Evolutionary conservation across 2,888 invertebrate genomes (phyloP).

Genomic region (Slavum lentiscoides): DNA sequence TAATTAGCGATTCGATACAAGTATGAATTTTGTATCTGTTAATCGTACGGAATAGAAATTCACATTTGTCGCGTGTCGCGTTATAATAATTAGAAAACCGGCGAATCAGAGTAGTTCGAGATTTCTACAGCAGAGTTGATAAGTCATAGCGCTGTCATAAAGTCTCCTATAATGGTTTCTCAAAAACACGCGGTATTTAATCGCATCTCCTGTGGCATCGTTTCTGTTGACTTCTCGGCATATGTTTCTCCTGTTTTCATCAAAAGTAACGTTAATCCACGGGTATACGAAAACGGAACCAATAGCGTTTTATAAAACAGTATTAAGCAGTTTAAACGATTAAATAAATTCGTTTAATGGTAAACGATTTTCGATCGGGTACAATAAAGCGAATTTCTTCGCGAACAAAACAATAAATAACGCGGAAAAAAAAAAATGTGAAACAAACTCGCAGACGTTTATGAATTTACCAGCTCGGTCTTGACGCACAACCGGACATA

Average conservation of each 20-base stretch:
- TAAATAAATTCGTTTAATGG: no score
- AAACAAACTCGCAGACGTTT: background rate
- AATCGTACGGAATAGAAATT: background rate
- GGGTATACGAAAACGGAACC: background rate
- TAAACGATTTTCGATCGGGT: background rate
- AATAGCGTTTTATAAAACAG: no score
- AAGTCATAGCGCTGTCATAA: constrained; percentile 22
- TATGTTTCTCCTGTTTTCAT: constrained; percentile 22
- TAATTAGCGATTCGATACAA: background rate
- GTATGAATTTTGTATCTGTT: background rate
- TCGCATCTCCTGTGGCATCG: constrained; percentile 6
- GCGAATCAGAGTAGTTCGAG: constrained; percentile 21
- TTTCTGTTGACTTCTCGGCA: constrained; percentile 29
- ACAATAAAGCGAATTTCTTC: background rate
- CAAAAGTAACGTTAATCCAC: background rate
- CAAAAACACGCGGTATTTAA: constrained; percentile 17
- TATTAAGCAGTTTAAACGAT: no score
- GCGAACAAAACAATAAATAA: background rate
- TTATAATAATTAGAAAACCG: background rate
- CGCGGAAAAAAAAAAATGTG: background rate
- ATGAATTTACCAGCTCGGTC: constrained; percentile 25
- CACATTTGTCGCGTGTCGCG: background rate
- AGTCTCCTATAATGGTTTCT: constrained; percentile 40
- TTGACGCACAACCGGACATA: background rate
- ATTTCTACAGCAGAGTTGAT: constrained; percentile 38